Base-by-base conservation (phyloP, 1,140 invertebrate species). In the Teleogryllus occipitalis region DNA sequence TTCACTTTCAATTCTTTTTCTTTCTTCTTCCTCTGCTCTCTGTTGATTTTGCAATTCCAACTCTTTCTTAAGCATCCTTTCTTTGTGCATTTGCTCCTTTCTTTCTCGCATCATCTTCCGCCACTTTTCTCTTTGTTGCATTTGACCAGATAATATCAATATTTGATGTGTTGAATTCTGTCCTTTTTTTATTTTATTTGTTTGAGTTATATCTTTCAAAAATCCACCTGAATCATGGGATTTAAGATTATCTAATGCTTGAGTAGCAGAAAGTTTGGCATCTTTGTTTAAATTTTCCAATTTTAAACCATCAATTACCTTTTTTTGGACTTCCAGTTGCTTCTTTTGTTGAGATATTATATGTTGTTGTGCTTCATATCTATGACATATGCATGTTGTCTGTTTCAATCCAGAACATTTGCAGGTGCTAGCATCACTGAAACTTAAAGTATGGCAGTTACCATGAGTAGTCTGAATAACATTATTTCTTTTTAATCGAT, bases 311-410 rank as follows among this genome's bases (percentile, higher is more conserved):
- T 79, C 49, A 27, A 79, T 79, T 46, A 79, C 7, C 49, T 75
- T 74, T 18, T 74, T 79, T 46, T 79, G 78, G 15, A 46, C 47
- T 48, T 79, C 18, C 14, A 79, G 47, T 48, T 79, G 47, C 27
- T 27, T n/a, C 49, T 79, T 79, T 47, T 79, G 78, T 22, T 75
- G 49, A 46, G 78, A 27, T 21, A 79, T 79, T 75, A 79, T 79
- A 21, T 54, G 39, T n/a, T 48, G 39, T 27, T 79, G 78, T 18
- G 73, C 78, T 21, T 47, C 48, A 49, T 74, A 18, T 18, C 74
- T 54, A 10, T 79, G 39, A 7, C 47, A n/a, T 22, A 27, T 74
- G 27, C 27, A 39, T 39, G 27, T 39, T 39, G 27, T 39, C 27
- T 39, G 27, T 39, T 39, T 39, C 27, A 39, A 39, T 39, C 27